phyloP scores from a whole-genome alignment of 2,797 vertebrate genomes.

The Malurus leucopterus region DNA sequence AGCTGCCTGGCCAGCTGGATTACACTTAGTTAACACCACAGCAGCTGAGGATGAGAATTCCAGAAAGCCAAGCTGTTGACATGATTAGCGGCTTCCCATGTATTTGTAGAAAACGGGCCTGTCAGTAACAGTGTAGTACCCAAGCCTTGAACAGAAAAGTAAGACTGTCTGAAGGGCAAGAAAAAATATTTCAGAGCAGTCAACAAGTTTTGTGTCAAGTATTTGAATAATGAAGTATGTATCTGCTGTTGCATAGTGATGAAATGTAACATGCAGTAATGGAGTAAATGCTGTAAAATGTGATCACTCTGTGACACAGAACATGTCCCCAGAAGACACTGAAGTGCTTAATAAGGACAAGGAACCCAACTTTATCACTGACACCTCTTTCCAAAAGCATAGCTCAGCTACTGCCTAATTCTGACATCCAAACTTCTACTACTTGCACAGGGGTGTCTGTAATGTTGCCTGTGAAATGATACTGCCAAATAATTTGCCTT shows the following conservation, averaged over 20 bases:
- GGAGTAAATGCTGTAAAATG: neutral
- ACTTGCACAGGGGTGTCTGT: neutral
- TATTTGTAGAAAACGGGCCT: neutral
- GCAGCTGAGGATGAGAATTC: slow-evolving; percentile 13
- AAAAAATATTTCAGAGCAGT: neutral
- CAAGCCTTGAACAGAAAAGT: neutral
- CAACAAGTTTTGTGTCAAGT: neutral
- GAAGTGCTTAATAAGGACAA: neutral
- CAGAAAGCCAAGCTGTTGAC: neutral
- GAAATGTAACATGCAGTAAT: neutral
- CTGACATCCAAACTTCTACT: neutral
- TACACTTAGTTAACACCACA: neutral
- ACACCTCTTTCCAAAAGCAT: neutral
- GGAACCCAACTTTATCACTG: neutral
- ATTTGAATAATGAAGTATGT: neutral
- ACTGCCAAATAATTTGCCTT: neutral
- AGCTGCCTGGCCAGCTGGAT: slow-evolving; percentile 8
- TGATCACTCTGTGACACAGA: neutral
- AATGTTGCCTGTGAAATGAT: neutral
- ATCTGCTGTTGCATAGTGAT: neutral
- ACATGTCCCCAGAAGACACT: neutral
- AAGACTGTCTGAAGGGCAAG: neutral
- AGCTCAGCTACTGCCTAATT: neutral
- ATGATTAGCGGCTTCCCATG: accelerated
- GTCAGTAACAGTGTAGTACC: neutral